Percentiles rank a stretch among this genome's conserved stretches.
phyloP scores from a whole-genome alignment of 2,888 invertebrate genomes.

The Busseola fusca region DNA sequence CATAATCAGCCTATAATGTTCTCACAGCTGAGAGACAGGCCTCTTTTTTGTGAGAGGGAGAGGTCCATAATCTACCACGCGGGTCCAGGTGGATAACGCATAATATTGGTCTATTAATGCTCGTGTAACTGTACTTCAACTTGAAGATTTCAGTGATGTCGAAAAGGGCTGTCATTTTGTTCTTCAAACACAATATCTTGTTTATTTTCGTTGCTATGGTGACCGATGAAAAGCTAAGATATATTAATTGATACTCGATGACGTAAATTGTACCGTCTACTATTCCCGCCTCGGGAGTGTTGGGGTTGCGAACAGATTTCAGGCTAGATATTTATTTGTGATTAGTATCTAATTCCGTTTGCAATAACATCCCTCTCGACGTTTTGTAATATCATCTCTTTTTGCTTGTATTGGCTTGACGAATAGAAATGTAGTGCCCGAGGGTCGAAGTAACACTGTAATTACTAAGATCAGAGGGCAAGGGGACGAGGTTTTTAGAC shows the following conservation, averaged over 20 bases:
- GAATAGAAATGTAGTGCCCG: not conserved
- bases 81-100: too few relatives aligned
- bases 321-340: slow-evolving; percentile 26
- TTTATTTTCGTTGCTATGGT: slow-evolving; percentile 10
- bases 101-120: not conserved
- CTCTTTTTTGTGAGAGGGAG: too few relatives aligned
- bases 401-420: slow-evolving; percentile 8
- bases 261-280: slow-evolving; percentile 26
- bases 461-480: not conserved
- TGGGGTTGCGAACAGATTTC: slow-evolving; percentile 29
- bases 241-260: slow-evolving; percentile 16
- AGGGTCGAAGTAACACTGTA: not conserved
- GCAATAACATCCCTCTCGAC: not conserved
- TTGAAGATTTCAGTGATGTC: not conserved
- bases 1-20: too few relatives aligned
- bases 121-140: not conserved
- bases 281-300: slow-evolving; percentile 24
- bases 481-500: not conserved
- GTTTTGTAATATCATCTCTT: not conserved
- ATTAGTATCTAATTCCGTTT: slow-evolving; percentile 14
- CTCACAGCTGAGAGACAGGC: too few relatives aligned
- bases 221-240: slow-evolving; percentile 18
- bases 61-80: too few relatives aligned
- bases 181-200: not conserved
- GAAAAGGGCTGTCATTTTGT: not conserved